Conservation (phyloP, 2,113 vertebrate species). For the Hydrochoerus hydrochaeris region DNA sequence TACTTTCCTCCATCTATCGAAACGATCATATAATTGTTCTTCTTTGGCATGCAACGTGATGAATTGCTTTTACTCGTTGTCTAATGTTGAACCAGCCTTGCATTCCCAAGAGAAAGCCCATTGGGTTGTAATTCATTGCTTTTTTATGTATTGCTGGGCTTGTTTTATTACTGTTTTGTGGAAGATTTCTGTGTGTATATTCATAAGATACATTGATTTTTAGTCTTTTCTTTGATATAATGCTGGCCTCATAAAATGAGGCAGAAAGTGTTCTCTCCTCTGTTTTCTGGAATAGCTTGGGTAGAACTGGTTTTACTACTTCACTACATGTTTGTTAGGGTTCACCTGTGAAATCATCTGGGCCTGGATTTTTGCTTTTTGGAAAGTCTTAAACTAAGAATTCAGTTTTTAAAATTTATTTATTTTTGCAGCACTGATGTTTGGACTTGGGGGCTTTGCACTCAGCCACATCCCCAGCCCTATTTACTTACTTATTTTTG, state of each 20-base stretch:
- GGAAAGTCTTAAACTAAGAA: not conserved
- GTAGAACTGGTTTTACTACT: not conserved
- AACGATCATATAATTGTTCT: not conserved
- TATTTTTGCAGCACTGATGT: not conserved
- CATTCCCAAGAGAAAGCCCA: not conserved
- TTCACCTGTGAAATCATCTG: not conserved
- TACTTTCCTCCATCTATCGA: not conserved
- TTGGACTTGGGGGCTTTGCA: not conserved
- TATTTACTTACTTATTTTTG: not conserved
- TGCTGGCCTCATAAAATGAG: not conserved
- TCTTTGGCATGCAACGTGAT: not conserved
- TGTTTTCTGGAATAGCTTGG: conserved; percentile 6
- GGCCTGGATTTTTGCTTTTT: not conserved
- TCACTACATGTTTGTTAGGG: not conserved
- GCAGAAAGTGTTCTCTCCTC: not conserved
- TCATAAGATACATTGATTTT: no score
- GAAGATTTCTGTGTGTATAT: not conserved
- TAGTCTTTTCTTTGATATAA: not conserved
- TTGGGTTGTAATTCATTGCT: no score
- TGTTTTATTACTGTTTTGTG: not conserved
- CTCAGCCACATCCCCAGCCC: not conserved
- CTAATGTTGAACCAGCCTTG: not conserved
- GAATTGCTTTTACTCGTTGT: not conserved
- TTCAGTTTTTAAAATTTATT: not conserved
- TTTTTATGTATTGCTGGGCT: not conserved